These are phyloP conservation scores for Ernsta delagoae DNA, from an alignment of 2,888 invertebrate genomes.

Conservation along the genomic window DNA sequence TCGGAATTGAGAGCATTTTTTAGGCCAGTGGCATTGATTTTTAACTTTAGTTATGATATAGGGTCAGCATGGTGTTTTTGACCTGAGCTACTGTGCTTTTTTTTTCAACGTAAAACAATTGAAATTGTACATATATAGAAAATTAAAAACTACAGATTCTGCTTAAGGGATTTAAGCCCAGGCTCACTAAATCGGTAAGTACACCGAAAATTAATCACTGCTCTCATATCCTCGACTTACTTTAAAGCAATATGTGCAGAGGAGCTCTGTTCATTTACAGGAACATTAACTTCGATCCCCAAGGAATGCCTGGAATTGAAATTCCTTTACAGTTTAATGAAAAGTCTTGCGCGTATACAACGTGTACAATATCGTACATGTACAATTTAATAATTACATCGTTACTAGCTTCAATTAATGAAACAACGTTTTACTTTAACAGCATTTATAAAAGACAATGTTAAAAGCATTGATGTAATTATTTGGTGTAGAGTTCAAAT, in stretches of 20 bases:
- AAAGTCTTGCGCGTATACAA: constrained; percentile 4
- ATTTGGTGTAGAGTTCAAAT: too few species aligned
- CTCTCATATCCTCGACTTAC: background rate
- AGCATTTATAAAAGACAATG: too few species aligned
- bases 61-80: too few species aligned
- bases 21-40: too few species aligned
- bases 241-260: constrained; percentile 3
- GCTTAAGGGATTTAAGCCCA: background rate
- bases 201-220: background rate
- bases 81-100: too few species aligned
- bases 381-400: background rate
- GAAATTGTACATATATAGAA: too few species aligned
- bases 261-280: constrained; percentile 14
- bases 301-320: background rate
- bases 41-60: too few species aligned
- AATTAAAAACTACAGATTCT: background rate
- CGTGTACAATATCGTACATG: background rate
- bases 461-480: too few species aligned
- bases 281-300: constrained; percentile 11
- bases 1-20: too few species aligned
- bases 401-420: background rate
- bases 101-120: too few species aligned
- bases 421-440: background rate
- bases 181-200: background rate
- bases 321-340: constrained; percentile 14